Percentiles rank a stretch among this genome's conserved stretches.
These are phyloP conservation scores for Eueremaeus valkanovi DNA, from an alignment of 2,888 invertebrate genomes.

Conservation along the genomic window DNA sequence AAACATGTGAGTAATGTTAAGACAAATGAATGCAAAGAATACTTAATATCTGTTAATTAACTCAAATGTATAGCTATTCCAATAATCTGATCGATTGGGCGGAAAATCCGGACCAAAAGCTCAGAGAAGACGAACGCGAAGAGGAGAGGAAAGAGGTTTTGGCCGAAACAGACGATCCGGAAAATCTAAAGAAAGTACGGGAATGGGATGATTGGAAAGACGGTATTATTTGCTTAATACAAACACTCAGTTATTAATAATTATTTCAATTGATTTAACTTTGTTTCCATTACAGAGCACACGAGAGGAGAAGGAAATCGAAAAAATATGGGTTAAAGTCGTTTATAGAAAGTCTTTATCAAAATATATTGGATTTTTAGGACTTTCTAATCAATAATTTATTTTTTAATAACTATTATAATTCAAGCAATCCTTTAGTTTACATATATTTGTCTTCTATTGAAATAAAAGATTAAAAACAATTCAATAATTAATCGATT, in stretches of 20 bases:
- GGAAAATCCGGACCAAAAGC: constrained; percentile 44
- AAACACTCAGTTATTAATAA: no score
- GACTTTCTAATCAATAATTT: no score
- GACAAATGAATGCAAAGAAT: no score
- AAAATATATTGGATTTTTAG: no score
- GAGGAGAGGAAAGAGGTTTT: constrained; percentile 60
- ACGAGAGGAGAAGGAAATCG: constrained; percentile 83
- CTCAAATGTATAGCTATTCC: constrained; percentile 24
- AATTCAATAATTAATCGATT: no score
- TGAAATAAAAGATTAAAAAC: no score
- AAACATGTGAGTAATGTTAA: constrained; percentile 19
- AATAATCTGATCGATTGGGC: constrained; percentile 48
- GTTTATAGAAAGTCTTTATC: no score
- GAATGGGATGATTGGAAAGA: constrained; percentile 83
- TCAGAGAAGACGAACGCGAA: constrained; percentile 59
- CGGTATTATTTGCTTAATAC: constrained; percentile 52
- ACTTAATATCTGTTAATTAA: background rate
- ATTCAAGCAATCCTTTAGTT: no score
- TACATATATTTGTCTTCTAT: no score
- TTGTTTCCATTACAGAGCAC: constrained; percentile 57
- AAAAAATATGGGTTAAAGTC: constrained; percentile 50
- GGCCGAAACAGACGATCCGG: constrained; percentile 69
- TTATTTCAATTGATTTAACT: background rate
- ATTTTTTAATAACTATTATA: no score
- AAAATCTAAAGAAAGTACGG: constrained; percentile 62